These are phyloP conservation scores for Poeciliopsis prolifica DNA, from an alignment of 2,113 vertebrate genomes.

Conservation along the genomic window DNA sequence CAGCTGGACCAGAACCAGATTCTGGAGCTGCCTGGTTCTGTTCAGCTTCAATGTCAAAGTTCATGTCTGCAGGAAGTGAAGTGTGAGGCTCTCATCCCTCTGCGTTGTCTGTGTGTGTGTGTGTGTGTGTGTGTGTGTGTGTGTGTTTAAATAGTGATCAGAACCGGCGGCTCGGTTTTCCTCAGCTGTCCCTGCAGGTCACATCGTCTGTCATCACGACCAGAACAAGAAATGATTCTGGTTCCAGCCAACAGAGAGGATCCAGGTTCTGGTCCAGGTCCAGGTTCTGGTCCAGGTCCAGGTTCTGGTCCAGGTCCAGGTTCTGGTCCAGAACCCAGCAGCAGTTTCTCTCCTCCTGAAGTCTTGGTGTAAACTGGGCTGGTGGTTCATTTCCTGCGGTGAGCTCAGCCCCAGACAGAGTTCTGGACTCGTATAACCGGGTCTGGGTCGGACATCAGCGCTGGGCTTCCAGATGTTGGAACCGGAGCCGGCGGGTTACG, in stretches of 20 bases:
- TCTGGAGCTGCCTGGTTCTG: not conserved
- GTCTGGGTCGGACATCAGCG: conserved; percentile 60
- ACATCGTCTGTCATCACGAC: too few species aligned
- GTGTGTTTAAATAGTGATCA: not conserved
- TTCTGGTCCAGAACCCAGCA: not conserved
- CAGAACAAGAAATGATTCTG: too few species aligned
- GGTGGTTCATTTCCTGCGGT: conserved; percentile 5
- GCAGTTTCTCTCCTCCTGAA: not conserved
- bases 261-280: too few species aligned
- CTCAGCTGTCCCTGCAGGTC: too few species aligned
- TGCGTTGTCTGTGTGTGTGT: too few species aligned
- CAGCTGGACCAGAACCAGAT: not conserved
- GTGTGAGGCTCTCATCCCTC: too few species aligned
- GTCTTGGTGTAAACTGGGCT: too few species aligned
- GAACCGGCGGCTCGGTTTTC: not conserved
- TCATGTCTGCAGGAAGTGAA: too few species aligned
- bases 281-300: too few species aligned
- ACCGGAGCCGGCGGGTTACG: conserved; percentile 70
- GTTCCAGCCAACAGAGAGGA: too few species aligned
- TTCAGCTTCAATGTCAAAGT: not conserved
- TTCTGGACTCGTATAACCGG: conserved; percentile 36
- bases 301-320: too few species aligned
- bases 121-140: too few species aligned
- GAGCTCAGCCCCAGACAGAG: conserved; percentile 39
- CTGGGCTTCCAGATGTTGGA: conserved; percentile 66